Conservation (phyloP, 2,797 vertebrate genomes). For the Thamnophis elegans region DNA sequence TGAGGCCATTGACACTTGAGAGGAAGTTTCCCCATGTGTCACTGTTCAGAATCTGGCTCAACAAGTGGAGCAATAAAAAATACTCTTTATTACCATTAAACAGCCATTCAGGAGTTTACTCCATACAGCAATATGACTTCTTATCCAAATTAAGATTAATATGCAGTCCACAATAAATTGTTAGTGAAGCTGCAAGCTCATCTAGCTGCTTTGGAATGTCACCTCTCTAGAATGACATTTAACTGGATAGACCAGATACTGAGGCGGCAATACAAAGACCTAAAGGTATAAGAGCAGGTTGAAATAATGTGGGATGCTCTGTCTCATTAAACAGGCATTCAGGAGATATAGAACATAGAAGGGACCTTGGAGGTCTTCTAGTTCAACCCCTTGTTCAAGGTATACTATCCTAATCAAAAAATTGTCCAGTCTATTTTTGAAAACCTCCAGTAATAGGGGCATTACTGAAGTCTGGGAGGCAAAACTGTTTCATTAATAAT, state of each 20-base stretch:
- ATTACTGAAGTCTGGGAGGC: background rate
- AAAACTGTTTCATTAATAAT: background rate
- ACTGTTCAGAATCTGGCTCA: conserved; percentile 18
- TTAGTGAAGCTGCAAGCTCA: background rate
- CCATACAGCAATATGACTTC: background rate
- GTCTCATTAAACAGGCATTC: background rate
- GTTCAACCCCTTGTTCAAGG: background rate
- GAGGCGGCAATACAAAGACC: background rate
- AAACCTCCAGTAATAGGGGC: background rate
- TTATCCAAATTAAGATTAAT: background rate
- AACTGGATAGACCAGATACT: background rate
- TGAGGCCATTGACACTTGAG: conserved; percentile 19
- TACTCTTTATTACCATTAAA: background rate
- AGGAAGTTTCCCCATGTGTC: conserved; percentile 40
- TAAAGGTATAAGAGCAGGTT: background rate
- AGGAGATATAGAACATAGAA: background rate
- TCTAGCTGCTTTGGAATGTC: background rate
- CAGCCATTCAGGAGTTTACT: background rate
- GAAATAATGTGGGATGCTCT: background rate
- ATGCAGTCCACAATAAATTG: background rate
- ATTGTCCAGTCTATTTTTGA: background rate
- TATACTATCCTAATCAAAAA: background rate
- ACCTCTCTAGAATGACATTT: background rate
- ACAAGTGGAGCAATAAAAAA: conserved; percentile 10
- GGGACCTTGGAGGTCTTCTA: background rate